phyloP scores from a whole-genome alignment of 1,140 invertebrate genomes.

The Agrypnia vestita region DNA sequence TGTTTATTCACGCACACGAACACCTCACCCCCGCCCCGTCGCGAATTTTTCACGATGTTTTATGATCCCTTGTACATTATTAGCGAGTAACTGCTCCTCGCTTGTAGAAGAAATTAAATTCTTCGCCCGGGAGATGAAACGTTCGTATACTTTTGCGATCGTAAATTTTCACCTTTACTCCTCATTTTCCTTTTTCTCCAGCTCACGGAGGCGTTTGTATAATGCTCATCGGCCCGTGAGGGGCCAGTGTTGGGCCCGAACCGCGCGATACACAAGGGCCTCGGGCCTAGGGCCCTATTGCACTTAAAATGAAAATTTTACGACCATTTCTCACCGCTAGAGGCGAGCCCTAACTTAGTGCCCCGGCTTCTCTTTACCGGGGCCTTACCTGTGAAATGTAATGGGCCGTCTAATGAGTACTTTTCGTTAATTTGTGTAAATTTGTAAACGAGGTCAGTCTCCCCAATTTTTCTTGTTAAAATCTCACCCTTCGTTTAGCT shows the following conservation, averaged over 20 bases:
- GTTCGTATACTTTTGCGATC: conserved; percentile 8
- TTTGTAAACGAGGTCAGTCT: too few species aligned
- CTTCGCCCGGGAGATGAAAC: conserved; percentile 10
- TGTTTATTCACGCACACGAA: neutral
- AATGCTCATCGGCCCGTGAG: conserved; percentile 15
- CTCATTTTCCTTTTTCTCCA: conserved; percentile 18
- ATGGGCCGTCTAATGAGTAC: too few species aligned
- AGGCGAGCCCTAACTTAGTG: neutral
- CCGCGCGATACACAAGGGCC: neutral
- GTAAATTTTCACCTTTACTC: conserved; percentile 27
- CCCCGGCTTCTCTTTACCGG: neutral
- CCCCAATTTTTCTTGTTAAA: too few species aligned
- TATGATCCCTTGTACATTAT: neutral
- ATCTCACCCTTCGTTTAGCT: too few species aligned
- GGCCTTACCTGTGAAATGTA: too few species aligned
- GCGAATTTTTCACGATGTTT: conserved; percentile 5
- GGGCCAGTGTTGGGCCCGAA: neutral
- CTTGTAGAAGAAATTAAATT: conserved; percentile 19
- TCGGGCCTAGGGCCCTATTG: conserved; percentile 1
- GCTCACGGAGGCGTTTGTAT: neutral
- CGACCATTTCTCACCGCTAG: neutral
- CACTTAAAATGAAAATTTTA: conserved; percentile 37
- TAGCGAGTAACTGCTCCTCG: conserved; percentile 2
- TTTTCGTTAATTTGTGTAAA: too few species aligned
- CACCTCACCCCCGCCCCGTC: neutral